Percentiles rank a stretch among this genome's conserved stretches.
Evolutionary conservation across 2,888 invertebrate genomes (phyloP).

Genomic region (Tipula vernalis): DNA sequence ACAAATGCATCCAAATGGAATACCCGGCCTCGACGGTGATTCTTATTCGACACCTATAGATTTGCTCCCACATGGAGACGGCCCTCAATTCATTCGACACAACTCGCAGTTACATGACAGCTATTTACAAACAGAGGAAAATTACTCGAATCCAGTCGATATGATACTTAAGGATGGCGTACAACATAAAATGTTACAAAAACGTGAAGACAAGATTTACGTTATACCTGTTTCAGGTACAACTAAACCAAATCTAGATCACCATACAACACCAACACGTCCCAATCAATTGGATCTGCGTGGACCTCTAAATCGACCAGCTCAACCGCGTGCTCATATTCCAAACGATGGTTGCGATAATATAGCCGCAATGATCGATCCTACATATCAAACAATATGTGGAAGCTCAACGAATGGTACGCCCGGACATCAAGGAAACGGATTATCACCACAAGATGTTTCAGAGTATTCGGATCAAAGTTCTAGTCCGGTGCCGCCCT

Average conservation of each 20-base stretch:
- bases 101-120: background rate
- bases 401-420: slow-evolving; percentile 24
- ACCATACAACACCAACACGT: slow-evolving; percentile 11
- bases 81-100: slow-evolving; percentile 17
- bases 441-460: slow-evolving; percentile 15
- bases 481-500: slow-evolving; percentile 48
- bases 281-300: slow-evolving; percentile 16
- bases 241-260: background rate
- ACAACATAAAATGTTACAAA: slow-evolving; percentile 9
- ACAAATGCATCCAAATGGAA: background rate
- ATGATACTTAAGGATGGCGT: slow-evolving; percentile 21
- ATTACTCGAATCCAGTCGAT: slow-evolving; percentile 44
- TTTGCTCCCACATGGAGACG: slow-evolving; percentile 11
- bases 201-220: slow-evolving; percentile 32
- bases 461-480: slow-evolving; percentile 34
- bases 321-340: slow-evolving; percentile 11
- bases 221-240: slow-evolving; percentile 31
- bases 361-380: slow-evolving; percentile 54
- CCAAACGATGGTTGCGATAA: slow-evolving; percentile 30
- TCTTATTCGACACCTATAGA: slow-evolving; percentile 18
- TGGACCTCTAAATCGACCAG: slow-evolving; percentile 14
- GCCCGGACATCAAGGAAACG: slow-evolving; percentile 20
- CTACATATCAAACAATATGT: slow-evolving; percentile 38
- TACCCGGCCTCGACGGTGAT: slow-evolving; percentile 13
- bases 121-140: slow-evolving; percentile 22